Conservation (phyloP, 2,797 vertebrate species). For the Sandelia bainsii region DNA sequence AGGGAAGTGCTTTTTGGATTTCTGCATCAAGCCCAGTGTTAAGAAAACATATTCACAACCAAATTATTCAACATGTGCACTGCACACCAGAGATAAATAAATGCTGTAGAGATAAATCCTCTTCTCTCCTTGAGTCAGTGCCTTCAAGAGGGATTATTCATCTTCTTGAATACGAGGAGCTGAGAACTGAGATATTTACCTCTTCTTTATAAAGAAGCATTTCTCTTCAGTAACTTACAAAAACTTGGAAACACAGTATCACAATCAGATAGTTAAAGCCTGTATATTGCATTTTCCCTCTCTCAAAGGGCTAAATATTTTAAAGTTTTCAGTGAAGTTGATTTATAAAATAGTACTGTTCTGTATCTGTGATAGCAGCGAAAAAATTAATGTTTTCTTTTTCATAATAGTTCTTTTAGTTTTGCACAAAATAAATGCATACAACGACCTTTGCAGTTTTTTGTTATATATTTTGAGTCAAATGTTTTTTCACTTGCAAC, state of each 20-base stretch:
- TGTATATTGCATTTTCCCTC: conserved; percentile 68
- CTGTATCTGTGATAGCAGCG: conserved; percentile 68
- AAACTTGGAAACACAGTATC: conserved; percentile 63
- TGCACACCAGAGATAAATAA: conserved; percentile 65
- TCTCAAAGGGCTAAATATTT: conserved; percentile 35
- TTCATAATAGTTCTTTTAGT: conserved; percentile 35
- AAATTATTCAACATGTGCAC: conserved; percentile 53
- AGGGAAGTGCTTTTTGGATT: conserved; percentile 74
- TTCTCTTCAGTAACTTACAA: conserved; percentile 50
- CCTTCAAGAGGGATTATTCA: conserved; percentile 57
- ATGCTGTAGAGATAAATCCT: conserved; percentile 54
- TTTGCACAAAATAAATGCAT: conserved; percentile 61
- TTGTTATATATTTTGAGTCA: conserved; percentile 48
- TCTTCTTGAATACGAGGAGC: conserved; percentile 53
- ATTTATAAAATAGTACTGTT: conserved; percentile 63
- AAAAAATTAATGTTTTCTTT: conserved; percentile 35
- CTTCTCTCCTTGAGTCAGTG: conserved; percentile 59
- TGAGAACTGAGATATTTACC: conserved; percentile 46
- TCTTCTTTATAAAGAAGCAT: conserved; percentile 46
- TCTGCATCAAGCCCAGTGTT: conserved; percentile 73
- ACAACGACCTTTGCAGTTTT: conserved; percentile 36
- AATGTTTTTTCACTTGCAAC: conserved; percentile 44
- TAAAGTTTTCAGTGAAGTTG: conserved; percentile 38
- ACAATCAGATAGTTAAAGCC: conserved; percentile 58
- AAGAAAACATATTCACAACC: conserved; percentile 60